Conservation (phyloP, 2,113 vertebrate genomes). For the Oreochromis niloticus region DNA sequence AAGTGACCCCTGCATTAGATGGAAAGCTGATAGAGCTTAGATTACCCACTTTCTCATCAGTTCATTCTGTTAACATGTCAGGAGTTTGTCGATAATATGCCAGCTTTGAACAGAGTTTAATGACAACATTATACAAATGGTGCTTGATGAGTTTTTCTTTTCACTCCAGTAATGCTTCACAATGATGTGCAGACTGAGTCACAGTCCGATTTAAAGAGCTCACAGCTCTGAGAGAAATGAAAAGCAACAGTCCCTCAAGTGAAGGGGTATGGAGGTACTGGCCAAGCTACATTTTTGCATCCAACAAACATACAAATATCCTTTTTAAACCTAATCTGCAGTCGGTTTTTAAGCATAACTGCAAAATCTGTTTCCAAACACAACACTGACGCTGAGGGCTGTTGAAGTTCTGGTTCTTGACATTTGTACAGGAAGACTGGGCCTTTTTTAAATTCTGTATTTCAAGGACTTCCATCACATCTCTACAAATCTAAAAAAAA, state of each 20-base stretch:
- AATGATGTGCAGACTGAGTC: neutral
- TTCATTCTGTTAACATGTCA: neutral
- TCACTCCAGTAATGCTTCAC: neutral
- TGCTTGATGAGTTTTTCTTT: neutral
- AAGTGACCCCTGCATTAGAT: neutral
- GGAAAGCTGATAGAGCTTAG: neutral
- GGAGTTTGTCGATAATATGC: neutral
- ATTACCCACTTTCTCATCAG: neutral
- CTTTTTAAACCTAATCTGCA: neutral
- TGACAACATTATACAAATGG: neutral
- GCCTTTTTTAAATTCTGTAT: neutral
- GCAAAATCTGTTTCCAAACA: neutral
- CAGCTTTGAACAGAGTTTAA: neutral
- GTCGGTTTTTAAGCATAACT: neutral
- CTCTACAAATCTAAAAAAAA: neutral
- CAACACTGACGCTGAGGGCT: neutral
- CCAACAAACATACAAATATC: neutral
- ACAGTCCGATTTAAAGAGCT: neutral
- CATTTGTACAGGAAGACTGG: slow-evolving; percentile 9
- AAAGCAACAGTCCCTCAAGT: neutral
- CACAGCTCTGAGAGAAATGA: neutral
- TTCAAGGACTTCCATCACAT: neutral
- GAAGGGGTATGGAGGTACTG: neutral
- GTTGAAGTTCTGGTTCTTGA: neutral
- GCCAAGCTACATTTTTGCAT: neutral